Base-by-base conservation (phyloP, 2,797 vertebrate genomes). In the Muscicapa striata region DNA sequence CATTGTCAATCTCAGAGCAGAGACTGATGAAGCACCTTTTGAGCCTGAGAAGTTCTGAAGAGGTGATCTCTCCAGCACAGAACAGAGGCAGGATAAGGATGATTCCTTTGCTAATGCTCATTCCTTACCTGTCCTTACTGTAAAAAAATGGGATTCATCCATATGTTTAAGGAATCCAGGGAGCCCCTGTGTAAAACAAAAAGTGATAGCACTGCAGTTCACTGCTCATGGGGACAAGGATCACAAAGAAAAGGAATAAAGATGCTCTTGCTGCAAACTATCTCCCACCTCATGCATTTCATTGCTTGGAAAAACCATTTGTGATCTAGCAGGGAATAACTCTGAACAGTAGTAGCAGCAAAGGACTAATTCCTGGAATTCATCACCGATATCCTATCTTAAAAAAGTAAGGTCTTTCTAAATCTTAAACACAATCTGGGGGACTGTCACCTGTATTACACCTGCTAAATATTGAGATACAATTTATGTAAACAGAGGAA, bases 1-100 rank as follows among this genome's bases (percentile, higher is more conserved):
- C 82, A 30, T 78, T 62, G 40, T 58, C 82, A 86, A 84, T 84
- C 89, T 93, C 66, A 66, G 89, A 27, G 4, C 75, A 88, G 69
- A 92, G 58, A 64, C 43, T 95, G 92, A 97, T 81, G 78, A 95
- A 95, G 82, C 58, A 78, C 74, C 88, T 94, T 96, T 88, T 73
- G 86, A 95, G 92, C 84, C 66, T 72, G 43, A 89, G 89, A 92
- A 83, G 26, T 91, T 91, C 77, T 77, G 85, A 96, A 89, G 80
- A 90, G 85, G 59, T 66, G 77, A 88, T 93, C 62, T 93, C 84
- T 89, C 69, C 54, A 87, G 73, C 76, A 78, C 73, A 86, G 73
- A 93, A 45, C 51, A 80, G 68, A 85, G 82, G 40, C 66, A 91
- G 72, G 32, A 89, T 84, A 82, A 94, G 38, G 64, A 89, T 48